Base-by-base conservation (phyloP, 64 coral and sea anemone genomes). In the Montipora sp. region DNA sequence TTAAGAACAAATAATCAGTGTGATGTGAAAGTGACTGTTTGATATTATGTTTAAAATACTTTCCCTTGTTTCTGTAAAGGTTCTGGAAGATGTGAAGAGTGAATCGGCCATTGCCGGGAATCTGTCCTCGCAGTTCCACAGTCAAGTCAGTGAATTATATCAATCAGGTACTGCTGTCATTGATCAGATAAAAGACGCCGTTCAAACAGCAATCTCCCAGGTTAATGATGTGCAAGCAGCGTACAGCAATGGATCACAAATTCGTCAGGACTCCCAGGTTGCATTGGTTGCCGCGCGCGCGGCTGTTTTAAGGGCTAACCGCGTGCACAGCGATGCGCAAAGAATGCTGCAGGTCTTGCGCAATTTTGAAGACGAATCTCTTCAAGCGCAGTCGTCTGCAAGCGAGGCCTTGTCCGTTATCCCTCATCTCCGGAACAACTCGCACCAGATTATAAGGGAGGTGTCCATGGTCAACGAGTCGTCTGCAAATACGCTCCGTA, bases 111-210 rank as follows among this genome's bases (percentile, higher is more conserved):
- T 47, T 24, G 49, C 83, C 19, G 77, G 75, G 23, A 61, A 55
- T 68, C 60, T 43, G 15, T 69, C 83, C n/a, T 80, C 23, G 5
- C n/a, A 85, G 8, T 61, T 75, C 14, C 70, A 24, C 11, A 87
- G 69, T 59, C 81, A 95, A 47, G 74, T 81, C 48, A 79, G 27
- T 11, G 21, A 20, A 2, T 74, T 96, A 36, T 96, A 93, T 19
- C 53, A 93, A 4, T 90, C 95, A 48, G 93, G 95, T 73, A 80
- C 77, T 10, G 36, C 88, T 23, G 92, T 88, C 16, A 80, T 94
- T n/a, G 48, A 6, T 48, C 92, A 88, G 76, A 89, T 96, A 15
- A 14, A 88, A 77, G 66, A 81, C 15, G 92, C 95, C 51, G 76
- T 96, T 20, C 18, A 83, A 43, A 77, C 83, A 55, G 77, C 92